Evolutionary conservation across 2,888 invertebrate species (phyloP), one percentile per base, ranked within the genome.

Genomic region (Marasmarcha lunaedactyla): DNA sequence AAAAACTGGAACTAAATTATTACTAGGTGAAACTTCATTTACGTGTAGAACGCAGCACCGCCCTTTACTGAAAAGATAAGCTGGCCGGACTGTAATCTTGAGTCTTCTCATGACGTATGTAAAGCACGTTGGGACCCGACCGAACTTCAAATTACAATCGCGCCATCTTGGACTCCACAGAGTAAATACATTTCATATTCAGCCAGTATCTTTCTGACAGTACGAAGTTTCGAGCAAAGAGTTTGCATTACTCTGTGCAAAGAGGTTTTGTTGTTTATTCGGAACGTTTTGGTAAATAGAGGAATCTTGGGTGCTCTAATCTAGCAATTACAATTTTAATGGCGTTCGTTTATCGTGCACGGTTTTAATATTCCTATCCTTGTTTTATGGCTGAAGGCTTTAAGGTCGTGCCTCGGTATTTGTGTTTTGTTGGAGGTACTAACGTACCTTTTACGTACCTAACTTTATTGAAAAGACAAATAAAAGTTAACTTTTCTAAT

Each of bases 261-360:
- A 2, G 7, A 27, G 9, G 10, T 12, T 40, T 6, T 14, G 14
- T 15, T 13, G 10, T 4, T 15, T 9, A 12, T 12, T 30, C 38
- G 42, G 20, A 20, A 5, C 20, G 20, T 7, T 20, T 20, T 20
- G 63, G 69, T 60, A 64, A 71, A 71, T 69, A 68, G 67, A 64
- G 77, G 74, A 79, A 77, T 83, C 81, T 83, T 81, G 74, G 70
- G 73, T 66, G 70, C 63, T 64, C 66, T 81, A 83, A 83, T 79
- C 81, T 72, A 70, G 74, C 78, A 83, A 83, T 83, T 83, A 79
- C 74, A 70, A 83, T 79, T 83, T 81, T 81, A 79, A 83, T 81
- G 74, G 76, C 70, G 68, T 74, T 76, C 71, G 68, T 64, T 66
- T 62, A 58, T 56, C 55, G 57, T 49, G 45, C 48, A 46, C 63